Percentiles rank a stretch among this genome's conserved stretches.
Conservation (phyloP, 2,888 invertebrate species). For the Amiota mariae region DNA sequence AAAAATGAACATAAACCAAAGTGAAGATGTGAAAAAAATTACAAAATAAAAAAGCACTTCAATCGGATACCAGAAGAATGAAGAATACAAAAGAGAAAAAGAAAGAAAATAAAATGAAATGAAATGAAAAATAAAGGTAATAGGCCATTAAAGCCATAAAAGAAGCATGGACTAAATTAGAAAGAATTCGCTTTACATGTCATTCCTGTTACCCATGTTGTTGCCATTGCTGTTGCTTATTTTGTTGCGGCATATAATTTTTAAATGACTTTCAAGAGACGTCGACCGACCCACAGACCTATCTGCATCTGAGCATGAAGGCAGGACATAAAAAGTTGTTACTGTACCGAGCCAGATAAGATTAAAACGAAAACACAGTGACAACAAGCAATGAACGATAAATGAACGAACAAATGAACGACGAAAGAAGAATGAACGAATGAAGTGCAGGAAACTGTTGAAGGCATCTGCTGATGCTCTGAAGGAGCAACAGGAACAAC, state of each 20-base stretch:
- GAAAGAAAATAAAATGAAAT: too few relatives aligned
- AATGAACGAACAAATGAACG: slow-evolving; percentile 30
- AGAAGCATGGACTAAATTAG: slow-evolving; percentile 66
- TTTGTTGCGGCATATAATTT: slow-evolving; percentile 53
- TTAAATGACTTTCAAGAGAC: slow-evolving; percentile 66
- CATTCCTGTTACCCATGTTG: slow-evolving; percentile 35
- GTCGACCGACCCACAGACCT: slow-evolving; percentile 34
- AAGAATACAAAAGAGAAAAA: background rate
- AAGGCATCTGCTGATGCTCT: too few relatives aligned
- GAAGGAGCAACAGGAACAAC: background rate
- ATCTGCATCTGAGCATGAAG: slow-evolving; percentile 28
- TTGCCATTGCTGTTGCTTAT: too few relatives aligned
- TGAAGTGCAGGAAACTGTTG: slow-evolving; percentile 43
- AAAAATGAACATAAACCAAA: too few relatives aligned
- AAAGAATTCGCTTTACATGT: slow-evolving; percentile 42
- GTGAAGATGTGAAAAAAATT: too few relatives aligned
- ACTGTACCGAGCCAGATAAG: slow-evolving; percentile 47
- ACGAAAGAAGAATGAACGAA: background rate
- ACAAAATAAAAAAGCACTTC: too few relatives aligned
- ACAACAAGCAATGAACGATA: slow-evolving; percentile 56
- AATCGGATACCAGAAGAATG: background rate
- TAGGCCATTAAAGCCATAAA: slow-evolving; percentile 65
- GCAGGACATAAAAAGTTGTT: slow-evolving; percentile 49
- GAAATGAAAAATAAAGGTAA: slow-evolving; percentile 45
- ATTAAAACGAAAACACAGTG: slow-evolving; percentile 55